phyloP scores from a whole-genome alignment of 2,888 invertebrate species.

The Patella caerulea region DNA sequence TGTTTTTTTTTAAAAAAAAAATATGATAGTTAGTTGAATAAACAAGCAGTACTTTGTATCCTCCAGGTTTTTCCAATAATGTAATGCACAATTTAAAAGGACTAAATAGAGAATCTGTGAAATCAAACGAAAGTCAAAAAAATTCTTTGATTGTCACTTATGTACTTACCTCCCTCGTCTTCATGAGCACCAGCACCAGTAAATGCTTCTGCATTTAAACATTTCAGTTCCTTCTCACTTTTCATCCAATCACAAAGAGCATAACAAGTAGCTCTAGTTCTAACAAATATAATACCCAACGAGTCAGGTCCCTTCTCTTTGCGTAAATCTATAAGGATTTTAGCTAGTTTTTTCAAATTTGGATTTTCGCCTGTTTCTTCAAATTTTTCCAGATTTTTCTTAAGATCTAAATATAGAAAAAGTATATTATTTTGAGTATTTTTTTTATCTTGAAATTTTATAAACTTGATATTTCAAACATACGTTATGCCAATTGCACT shows the following conservation, averaged over 20 bases:
- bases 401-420: neutral
- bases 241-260: constrained; percentile 21
- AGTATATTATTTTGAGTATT: no score
- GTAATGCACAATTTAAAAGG: no score
- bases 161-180: neutral
- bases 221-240: constrained; percentile 8
- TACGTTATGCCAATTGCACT: no score
- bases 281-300: constrained; percentile 15
- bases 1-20: no score
- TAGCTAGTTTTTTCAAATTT: constrained; percentile 14
- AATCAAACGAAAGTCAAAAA: no score
- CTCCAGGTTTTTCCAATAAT: no score
- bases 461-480: no score
- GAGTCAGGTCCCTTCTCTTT: constrained; percentile 5
- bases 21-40: no score
- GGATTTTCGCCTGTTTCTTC: constrained; percentile 10
- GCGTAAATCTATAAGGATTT: neutral
- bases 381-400: constrained; percentile 11
- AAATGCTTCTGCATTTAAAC: constrained; percentile 6
- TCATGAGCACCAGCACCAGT: constrained; percentile 10
- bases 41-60: no score
- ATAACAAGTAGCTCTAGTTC: constrained; percentile 6
- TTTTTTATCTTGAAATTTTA: no score
- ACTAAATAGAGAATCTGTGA: no score
- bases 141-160: neutral